Conservation (phyloP, 2,113 vertebrate genomes). For the Amblyornis subalaris region DNA sequence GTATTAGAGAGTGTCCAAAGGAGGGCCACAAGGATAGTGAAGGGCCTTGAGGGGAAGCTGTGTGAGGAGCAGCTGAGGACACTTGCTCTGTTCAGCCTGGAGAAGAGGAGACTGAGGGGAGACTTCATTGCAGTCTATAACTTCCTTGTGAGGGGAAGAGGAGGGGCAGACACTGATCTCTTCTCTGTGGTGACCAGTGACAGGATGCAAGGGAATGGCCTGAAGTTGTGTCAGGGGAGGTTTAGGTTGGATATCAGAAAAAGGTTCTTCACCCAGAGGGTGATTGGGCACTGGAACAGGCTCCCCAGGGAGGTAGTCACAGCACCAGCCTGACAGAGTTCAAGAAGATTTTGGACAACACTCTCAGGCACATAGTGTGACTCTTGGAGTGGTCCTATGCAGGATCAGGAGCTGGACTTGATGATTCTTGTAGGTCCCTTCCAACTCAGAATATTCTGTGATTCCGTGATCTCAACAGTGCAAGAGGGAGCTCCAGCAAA, state of each 20-base stretch:
- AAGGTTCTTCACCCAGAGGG: not conserved
- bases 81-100: not conserved
- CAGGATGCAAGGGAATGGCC: not conserved
- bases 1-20: not conserved
- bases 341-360: not conserved
- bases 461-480: not conserved
- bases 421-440: not conserved
- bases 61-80: not conserved
- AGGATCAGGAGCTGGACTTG: not conserved
- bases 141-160: not conserved
- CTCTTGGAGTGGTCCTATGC: not conserved
- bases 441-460: not conserved
- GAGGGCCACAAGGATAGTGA: not conserved
- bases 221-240: not conserved
- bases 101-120: not conserved
- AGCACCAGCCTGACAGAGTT: not conserved
- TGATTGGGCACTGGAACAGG: not conserved
- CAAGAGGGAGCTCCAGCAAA: not conserved
- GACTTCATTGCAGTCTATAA: not conserved
- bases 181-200: not conserved
- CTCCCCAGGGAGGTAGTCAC: not conserved
- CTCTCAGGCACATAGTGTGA: not conserved
- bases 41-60: not conserved
- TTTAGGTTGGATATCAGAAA: not conserved
- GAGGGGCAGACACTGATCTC: not conserved